Percentiles rank a stretch among this genome's conserved stretches.
phyloP scores from a whole-genome alignment of 2,888 invertebrate genomes.

The Macrophya alboannulata region DNA sequence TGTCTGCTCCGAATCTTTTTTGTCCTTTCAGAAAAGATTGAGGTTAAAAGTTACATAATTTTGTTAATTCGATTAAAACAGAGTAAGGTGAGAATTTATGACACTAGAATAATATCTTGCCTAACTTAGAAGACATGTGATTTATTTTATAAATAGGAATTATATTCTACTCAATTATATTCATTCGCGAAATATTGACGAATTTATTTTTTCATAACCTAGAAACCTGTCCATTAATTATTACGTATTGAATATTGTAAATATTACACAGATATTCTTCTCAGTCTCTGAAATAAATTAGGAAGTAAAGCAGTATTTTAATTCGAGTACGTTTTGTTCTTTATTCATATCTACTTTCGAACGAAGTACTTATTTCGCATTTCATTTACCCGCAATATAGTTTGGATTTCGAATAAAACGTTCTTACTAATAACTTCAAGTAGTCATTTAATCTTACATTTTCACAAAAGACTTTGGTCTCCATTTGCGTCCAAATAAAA shows the following conservation, averaged over 20 bases:
- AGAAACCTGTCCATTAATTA: not conserved
- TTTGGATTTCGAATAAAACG: no score
- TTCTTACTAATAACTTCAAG: no score
- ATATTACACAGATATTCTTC: not conserved
- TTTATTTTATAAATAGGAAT: not conserved
- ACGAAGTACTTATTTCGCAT: not conserved
- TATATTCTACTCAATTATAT: not conserved
- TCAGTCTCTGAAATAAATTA: not conserved
- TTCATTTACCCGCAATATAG: not conserved
- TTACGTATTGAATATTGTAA: not conserved
- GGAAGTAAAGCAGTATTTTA: not conserved
- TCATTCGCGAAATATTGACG: not conserved
- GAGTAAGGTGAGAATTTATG: slow-evolving; percentile 41
- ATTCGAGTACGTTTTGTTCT: not conserved
- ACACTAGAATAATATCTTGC: not conserved
- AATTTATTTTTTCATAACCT: slow-evolving; percentile 17
- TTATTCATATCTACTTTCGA: not conserved
- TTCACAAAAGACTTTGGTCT: no score
- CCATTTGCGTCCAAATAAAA: not conserved
- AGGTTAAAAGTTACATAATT: slow-evolving; percentile 49
- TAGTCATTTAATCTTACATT: no score
- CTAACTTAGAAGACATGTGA: not conserved
- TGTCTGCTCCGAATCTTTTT: slow-evolving; percentile 33
- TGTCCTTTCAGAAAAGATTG: slow-evolving; percentile 31
- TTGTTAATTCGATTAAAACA: slow-evolving; percentile 47